Evolutionary conservation across 2,113 vertebrate species (phyloP), one percentile per base, ranked within the genome.

Genomic region (Heterochromis multidens): DNA sequence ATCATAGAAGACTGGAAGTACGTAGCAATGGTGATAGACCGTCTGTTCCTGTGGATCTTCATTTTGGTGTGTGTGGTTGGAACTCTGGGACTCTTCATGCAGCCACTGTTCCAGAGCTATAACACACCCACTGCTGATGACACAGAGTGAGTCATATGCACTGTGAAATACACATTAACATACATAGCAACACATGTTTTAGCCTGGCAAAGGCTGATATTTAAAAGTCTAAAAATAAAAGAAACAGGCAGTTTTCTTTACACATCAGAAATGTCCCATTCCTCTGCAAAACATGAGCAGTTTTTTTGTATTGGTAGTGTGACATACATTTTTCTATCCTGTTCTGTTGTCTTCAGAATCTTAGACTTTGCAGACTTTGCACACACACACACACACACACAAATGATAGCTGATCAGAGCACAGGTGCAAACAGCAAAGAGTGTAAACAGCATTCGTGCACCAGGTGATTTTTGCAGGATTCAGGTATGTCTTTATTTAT

Each of bases 1-100:
- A 94, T 97, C 81, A 96, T 96, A 21, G 94, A 97, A 63, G 96
- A 97, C 94, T 97, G 96, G 96, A 96, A 97, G 81, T 97, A 96
- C 2, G 96, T 97, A 1, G 96, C 96, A 25, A 97, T 97, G 96
- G 96, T 97, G 78, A 97, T 97, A 27, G 96, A 97, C 87, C 95
- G 96, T 11, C 93, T 97, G 60, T 97, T 97, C 74, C 93, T 97
- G 49, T 97, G 96, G 96, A 96, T 97, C 90, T 97, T 97, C 88
- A 95, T 97, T 86, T 87, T 96, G 89, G 96, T 97, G 87, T 97
- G 96, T 92, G 94, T 97, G 80, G 87, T 93, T 56, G 96, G 96
- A 83, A 97, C 96, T 7, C 90, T 97, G 79, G 96, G 96, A 40
- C 95, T 97, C 62, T 97, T 97, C 89, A 95, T 96, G 89, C 96